Evolutionary conservation across 2,113 vertebrate species (phyloP), one percentile per base, ranked within the genome.

Genomic region (Tragelaphus imberbis): DNA sequence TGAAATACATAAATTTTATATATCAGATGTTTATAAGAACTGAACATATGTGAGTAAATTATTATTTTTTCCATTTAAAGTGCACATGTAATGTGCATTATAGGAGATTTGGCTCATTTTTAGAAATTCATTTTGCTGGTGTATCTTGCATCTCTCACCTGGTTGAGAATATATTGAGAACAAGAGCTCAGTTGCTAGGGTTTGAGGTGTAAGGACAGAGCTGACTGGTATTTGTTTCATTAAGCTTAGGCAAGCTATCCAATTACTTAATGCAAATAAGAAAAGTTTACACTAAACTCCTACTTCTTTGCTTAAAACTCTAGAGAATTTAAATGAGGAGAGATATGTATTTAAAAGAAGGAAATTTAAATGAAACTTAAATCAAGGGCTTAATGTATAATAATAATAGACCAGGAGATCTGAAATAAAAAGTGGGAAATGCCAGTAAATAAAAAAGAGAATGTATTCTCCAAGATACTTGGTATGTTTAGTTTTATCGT

Each of bases 201-300:
- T 98, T 98, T 97, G 97, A 6, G 25, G 95, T 97, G 11, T 90
- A 96, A 95, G 97, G 87, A 30, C 49, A 87, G 90, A 91, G 90
- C 97, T 81, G 98, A 95, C 81, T 94, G 87, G 56, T 98, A 96
- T 99, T 99, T 99, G 98, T 99, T 99, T 99, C 98, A 96, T 99
- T 99, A 98, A 99, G 98, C 98, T 98, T 96, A 81, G 97, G 58
- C 97, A 98, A 98, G 97, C 96, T 95, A 97, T 92, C 95, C 98
- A 98, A 98, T 99, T 99, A 98, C 88, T 97, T 81, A 99, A 97
- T 97, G 98, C 99, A 99, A 99, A 99, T 98, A 99, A 97, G 98
- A 98, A 97, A 97, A 98, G 98, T 98, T 98, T 17, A 98, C 98
- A 98, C 98, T 97, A 98, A 98, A 98, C 98, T 98, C 97, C 97